Base-by-base conservation (phyloP, 37 sponge, comb jelly and placozoan species). In the Haliclona indistincta region DNA sequence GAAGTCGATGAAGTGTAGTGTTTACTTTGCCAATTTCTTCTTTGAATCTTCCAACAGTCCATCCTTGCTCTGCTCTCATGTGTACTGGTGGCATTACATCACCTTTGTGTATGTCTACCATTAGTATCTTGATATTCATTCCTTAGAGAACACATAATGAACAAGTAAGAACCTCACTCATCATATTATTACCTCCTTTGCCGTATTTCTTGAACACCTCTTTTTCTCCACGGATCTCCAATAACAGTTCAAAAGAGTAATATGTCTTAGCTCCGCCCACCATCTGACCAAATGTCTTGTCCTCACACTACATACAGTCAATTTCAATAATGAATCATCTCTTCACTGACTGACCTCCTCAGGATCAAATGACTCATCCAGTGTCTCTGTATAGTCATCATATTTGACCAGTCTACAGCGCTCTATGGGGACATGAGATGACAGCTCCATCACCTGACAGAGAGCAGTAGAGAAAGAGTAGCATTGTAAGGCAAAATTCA, bases 351-450 rank as follows among this genome's bases (percentile, higher is more conserved):
- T 60, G 35, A 89, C 94, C 85, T 91, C 78, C 8, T 62, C 68
- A 11, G 69, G 81, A 34, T 95, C 96, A 81, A 83, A 95, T 30
- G 96, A 95, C 64, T 84, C 82, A 56, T 95, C 96, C 45, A 95
- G 53, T 20, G 81, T 75, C 20, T 95, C 96, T 25, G 86, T 77
- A 65, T 86, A 92, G 72, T 88, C 89, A 76, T 95, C 96, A 71
- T 95, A 95, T 45, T 71, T 84, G 6, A 95, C 90, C 43, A 95
- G 30, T 17, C 96, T 64, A 74, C 96, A 95, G 3, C 85, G 65
- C 43, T 92, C 89, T 43, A 88, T 13, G 0, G 96, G 84, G 15
- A 92, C 80, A 51, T 49, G 45, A 11, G 60, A 40, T 52, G 76
- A 36, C 15, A 90, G 68, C 41, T 81, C 79, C 32, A 90, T 63